Evolutionary conservation across 2,797 vertebrate genomes (phyloP).

Genomic region (Hyperoplus immaculatus): DNA sequence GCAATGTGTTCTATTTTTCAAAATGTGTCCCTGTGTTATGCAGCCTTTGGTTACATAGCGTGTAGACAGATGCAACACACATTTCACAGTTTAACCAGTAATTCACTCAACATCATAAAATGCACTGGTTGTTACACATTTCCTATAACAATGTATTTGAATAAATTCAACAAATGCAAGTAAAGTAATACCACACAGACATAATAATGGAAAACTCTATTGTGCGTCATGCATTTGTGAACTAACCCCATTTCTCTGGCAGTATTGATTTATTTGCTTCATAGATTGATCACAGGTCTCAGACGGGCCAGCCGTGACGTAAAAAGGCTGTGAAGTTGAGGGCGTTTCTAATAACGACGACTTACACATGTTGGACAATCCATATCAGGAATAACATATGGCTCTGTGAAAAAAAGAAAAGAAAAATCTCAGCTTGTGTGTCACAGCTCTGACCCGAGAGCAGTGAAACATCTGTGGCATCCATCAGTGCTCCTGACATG

Average conservation of each 20-base stretch:
- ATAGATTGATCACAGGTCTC: constrained; percentile 18
- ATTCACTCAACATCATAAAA: background rate
- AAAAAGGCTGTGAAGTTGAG: background rate
- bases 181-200: background rate
- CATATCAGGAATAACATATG: background rate
- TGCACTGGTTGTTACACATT: background rate
- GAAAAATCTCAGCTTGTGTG: constrained; percentile 21
- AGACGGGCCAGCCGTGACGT: constrained; percentile 1
- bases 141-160: background rate
- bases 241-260: background rate
- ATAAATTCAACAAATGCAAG: background rate
- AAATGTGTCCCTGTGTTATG: background rate
- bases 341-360: constrained; percentile 3
- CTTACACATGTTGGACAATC: background rate
- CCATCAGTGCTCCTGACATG: constrained; percentile 68
- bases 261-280: constrained; percentile 1
- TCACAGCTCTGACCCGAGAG: constrained; percentile 38
- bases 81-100: background rate
- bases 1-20: background rate
- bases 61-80: background rate
- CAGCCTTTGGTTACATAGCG: background rate
- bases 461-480: constrained; percentile 64
- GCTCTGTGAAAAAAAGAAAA: background rate
- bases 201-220: background rate
- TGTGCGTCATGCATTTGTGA: background rate